These are phyloP conservation scores for Acrocephalus scirpaceus DNA, from an alignment of 2,797 vertebrate genomes.

Conservation along the genomic window DNA sequence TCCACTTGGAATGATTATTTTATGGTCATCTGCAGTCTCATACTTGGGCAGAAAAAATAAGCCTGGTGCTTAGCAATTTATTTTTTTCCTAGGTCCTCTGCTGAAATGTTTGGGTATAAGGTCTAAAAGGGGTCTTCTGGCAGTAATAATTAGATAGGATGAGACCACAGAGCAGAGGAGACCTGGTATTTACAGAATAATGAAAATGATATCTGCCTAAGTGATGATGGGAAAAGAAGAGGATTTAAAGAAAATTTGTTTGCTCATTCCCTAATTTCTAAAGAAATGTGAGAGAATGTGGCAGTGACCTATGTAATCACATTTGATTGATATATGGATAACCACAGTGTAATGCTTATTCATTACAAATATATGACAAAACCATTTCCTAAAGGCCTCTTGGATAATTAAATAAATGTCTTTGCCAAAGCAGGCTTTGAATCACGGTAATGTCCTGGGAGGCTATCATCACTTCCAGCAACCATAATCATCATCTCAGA, in stretches of 20 bases:
- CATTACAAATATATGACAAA: background rate
- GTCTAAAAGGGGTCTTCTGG: background rate
- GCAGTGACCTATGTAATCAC: background rate
- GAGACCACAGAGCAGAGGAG: background rate
- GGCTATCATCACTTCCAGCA: background rate
- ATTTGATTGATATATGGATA: background rate
- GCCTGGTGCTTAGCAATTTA: background rate
- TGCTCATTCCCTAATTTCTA: background rate
- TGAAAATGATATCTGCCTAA: background rate
- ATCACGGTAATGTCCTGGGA: background rate
- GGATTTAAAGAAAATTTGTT: background rate
- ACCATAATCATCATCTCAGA: background rate
- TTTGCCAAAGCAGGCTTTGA: background rate
- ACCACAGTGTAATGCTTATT: background rate
- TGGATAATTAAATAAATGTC: background rate
- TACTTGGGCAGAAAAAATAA: background rate
- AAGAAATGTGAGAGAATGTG: background rate
- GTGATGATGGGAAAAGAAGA: background rate
- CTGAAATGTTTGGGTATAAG: constrained; percentile 28
- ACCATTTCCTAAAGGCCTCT: background rate
- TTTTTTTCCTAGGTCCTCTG: background rate
- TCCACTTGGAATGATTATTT: constrained; percentile 27
- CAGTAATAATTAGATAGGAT: background rate
- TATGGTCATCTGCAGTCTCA: background rate
- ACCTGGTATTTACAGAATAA: background rate